Base-by-base conservation (phyloP, 1,140 invertebrate species). In the Diorhabda sublineata region DNA sequence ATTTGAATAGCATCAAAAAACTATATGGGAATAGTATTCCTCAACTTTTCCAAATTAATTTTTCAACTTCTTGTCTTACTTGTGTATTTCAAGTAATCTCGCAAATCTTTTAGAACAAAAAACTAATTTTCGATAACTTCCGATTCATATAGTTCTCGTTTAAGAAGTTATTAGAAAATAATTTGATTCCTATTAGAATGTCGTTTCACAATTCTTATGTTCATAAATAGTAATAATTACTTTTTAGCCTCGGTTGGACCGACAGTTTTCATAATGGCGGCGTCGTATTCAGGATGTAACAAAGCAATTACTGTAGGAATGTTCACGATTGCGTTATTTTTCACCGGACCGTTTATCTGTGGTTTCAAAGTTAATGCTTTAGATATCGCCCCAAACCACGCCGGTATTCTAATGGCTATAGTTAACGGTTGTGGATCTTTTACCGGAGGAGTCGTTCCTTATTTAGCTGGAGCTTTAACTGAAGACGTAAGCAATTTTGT, bases 321-420 rank as follows among this genome's bases (percentile, higher is more conserved):
- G 74, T 91, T 92, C 71, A 88, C 90, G 3, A 78, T 89, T 4
- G 89, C 87, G 8, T 91, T 92, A 88, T 88, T 87, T 2, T 82
- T 89, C 5, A 92, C 91, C 89, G 90, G 90, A 5, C 86, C 89
- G 7, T 91, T 89, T 78, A 91, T 91, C 82, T 89, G 89, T 59
- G 89, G 89, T 47, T 89, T 91, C 85, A 91, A 91, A 80, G 88
- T 91, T 2, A 95, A 94, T 75, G 89, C 92, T 9, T 81, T 95
- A 61, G 93, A 95, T 80, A 86, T 96, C 64, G 90, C 90, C 52
- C 91, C 92, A 3, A 93, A 92, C 81, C 92, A 89, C 81, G 91
- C 92, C 8, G 92, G 92, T 60, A 90, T 90, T 2, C 81, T 93
- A 41, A 94, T 94, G 85, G 93, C 92, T 2, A 52, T 52, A 8